Percentiles rank a stretch among this genome's conserved stretches.
Evolutionary conservation across 1,140 invertebrate species (phyloP).

Genomic region (Neoseiulus cucumeris): DNA sequence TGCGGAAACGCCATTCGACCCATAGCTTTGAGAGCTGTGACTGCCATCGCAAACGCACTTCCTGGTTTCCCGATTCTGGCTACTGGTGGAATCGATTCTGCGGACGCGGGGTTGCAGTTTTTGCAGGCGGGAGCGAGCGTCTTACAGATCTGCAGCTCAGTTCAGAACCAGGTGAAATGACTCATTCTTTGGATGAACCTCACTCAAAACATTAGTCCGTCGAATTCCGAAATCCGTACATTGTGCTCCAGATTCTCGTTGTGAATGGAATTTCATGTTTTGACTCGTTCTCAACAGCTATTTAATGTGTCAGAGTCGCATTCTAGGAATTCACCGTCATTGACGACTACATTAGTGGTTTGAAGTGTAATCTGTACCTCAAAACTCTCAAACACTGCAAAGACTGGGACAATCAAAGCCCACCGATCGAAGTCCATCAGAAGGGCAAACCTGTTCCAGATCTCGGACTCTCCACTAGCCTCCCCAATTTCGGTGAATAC

Average conservation of each 20-base stretch:
- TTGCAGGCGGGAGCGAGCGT: slow-evolving; percentile 71
- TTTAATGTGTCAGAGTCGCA: slow-evolving; percentile 16
- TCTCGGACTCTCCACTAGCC: slow-evolving; percentile 32
- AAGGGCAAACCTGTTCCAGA: slow-evolving; percentile 63
- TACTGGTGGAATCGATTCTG: slow-evolving; percentile 86
- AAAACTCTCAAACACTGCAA: slow-evolving; percentile 39
- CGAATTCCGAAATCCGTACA: no score
- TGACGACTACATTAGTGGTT: slow-evolving; percentile 73
- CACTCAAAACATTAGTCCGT: no score
- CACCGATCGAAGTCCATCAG: slow-evolving; percentile 65
- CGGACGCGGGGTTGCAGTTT: slow-evolving; percentile 78
- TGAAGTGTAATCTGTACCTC: slow-evolving; percentile 73
- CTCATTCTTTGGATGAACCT: no score
- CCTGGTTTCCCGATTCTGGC: slow-evolving; percentile 80
- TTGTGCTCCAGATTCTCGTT: no score
- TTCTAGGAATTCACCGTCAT: slow-evolving; percentile 66
- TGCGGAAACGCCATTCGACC: slow-evolving; percentile 88
- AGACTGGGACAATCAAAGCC: slow-evolving; percentile 81
- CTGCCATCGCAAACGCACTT: slow-evolving; percentile 54
- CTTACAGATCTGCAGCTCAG: slow-evolving; percentile 81
- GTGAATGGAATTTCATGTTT: no score
- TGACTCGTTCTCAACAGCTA: no score
- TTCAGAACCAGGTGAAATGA: slow-evolving; percentile 61
- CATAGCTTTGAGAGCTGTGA: slow-evolving; percentile 69
- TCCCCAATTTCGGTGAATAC: slow-evolving; percentile 82